Percentiles rank a stretch among this genome's conserved stretches.
Conservation (phyloP, 2,113 vertebrate genomes). For the Tapirus terrestris region DNA sequence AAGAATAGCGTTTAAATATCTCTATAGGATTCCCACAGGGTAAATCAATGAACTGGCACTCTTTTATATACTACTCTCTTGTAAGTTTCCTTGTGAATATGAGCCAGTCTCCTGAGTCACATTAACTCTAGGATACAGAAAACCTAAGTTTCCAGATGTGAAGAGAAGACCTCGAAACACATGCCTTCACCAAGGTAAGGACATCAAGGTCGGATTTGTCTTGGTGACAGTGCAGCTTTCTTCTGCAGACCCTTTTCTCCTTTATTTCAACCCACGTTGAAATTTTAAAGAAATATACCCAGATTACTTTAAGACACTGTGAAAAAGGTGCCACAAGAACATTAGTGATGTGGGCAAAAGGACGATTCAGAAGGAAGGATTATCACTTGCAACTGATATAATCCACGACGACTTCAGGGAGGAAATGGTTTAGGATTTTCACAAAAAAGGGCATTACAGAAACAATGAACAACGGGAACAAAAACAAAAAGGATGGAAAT, state of each 20-base stretch:
- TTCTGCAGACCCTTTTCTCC: not conserved
- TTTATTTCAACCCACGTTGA: not conserved
- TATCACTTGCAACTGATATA: not conserved
- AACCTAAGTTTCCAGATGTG: not conserved
- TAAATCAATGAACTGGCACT: not conserved
- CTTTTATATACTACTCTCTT: not conserved
- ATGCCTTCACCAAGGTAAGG: not conserved
- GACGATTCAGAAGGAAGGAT: not conserved
- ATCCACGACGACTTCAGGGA: not conserved
- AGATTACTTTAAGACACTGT: not conserved
- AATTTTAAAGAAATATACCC: constrained; percentile 25
- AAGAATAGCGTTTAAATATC: not conserved
- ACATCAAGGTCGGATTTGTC: not conserved
- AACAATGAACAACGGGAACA: not conserved
- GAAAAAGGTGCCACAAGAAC: not conserved
- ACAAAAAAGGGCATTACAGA: not conserved
- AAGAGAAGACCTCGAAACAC: not conserved
- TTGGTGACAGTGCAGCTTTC: not conserved
- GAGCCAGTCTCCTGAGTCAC: not conserved
- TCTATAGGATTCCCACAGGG: accelerated
- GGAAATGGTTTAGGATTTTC: not conserved
- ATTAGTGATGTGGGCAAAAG: not conserved
- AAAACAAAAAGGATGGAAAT: not conserved
- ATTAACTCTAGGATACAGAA: constrained; percentile 10
- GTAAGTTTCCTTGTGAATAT: not conserved